Base-by-base conservation (phyloP, 2,113 vertebrate species). In the Gasterosteus aculeatus region DNA sequence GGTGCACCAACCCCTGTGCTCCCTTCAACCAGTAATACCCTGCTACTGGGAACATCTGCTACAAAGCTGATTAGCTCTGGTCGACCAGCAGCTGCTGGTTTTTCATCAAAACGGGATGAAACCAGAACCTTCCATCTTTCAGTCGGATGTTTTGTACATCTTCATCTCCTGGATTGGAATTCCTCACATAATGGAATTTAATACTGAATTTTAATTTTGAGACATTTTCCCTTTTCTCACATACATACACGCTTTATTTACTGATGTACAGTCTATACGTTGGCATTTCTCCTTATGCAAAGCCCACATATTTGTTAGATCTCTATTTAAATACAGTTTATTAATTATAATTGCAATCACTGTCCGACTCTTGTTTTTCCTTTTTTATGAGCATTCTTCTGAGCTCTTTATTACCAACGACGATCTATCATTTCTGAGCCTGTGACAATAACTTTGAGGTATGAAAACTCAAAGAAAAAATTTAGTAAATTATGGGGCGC, bases 61-160 rank as follows among this genome's bases (percentile, higher is more conserved):
- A 7, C 80, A 69, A 10, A 72, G 19, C 18, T 61, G 56, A 12
- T 2, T 59, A 44, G n/a, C 41, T 31, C 49, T 69, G 63, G 68
- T 66, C 1, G 56, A 56, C 60, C 78, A 44, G 75, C 85, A 69
- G 70, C 75, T 78, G 69, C 59, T 73, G 33, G 8, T 66, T 79
- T 81, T 66, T 80, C 85, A 93, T 93, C 72, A 87, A 90, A 88
- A 82, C n/a, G 47, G 78, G 78, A 90, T 89, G 0, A 61, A 58
- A 49, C 35, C 35, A 62, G n/a, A 38, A 53, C 16, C 10, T 68
- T 67, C 42, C 12, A 44, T 42, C 51, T 19, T 12, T 51, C 1
- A 2, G n/a, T 5, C 62, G 19, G 31, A 67, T 77, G 53, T 65
- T 78, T 33, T 42, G 46, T 46, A 31, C 41, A 29, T 38, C 67